These are phyloP conservation scores for Sebastes fasciatus DNA, from an alignment of 2,113 vertebrate species.

Conservation along the genomic window DNA sequence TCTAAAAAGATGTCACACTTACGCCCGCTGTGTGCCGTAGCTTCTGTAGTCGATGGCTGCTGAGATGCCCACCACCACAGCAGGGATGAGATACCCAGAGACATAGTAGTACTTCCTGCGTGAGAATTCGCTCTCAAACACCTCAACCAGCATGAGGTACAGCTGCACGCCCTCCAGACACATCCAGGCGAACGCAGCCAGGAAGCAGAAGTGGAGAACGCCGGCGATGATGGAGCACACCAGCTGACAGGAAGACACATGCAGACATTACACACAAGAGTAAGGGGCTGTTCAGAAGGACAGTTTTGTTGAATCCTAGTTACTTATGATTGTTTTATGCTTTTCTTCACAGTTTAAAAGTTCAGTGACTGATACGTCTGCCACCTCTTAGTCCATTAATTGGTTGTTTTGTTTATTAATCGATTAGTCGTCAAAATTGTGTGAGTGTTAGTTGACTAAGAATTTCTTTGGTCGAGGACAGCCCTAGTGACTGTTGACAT, in stretches of 20 bases:
- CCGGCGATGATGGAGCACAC: conserved; percentile 97
- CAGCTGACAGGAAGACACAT: conserved; percentile 84
- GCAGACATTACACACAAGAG: conserved; percentile 8
- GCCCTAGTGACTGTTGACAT: too few relatives aligned
- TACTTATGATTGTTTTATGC: background rate
- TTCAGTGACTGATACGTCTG: background rate
- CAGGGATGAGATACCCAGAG: conserved; percentile 95
- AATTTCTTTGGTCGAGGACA: too few relatives aligned
- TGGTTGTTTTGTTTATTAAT: too few relatives aligned
- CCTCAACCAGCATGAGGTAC: conserved; percentile 98
- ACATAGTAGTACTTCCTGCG: conserved; percentile 97
- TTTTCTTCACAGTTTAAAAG: conserved; percentile 8
- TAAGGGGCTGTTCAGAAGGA: background rate
- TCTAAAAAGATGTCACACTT: conserved; percentile 84
- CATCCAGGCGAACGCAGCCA: conserved; percentile 99
- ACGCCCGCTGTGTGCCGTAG: conserved; percentile 96
- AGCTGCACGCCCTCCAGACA: conserved; percentile 98
- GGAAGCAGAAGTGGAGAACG: conserved; percentile 97
- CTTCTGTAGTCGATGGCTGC: conserved; percentile 97
- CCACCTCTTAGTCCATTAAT: too few relatives aligned
- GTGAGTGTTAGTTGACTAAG: too few relatives aligned
- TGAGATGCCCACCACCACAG: conserved; percentile 94
- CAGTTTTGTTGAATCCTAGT: background rate
- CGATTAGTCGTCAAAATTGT: too few relatives aligned
- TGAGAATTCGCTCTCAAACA: conserved; percentile 98